These are phyloP conservation scores for Tachypleus tridentatus DNA, from an alignment of 1,140 invertebrate species.

Conservation along the genomic window DNA sequence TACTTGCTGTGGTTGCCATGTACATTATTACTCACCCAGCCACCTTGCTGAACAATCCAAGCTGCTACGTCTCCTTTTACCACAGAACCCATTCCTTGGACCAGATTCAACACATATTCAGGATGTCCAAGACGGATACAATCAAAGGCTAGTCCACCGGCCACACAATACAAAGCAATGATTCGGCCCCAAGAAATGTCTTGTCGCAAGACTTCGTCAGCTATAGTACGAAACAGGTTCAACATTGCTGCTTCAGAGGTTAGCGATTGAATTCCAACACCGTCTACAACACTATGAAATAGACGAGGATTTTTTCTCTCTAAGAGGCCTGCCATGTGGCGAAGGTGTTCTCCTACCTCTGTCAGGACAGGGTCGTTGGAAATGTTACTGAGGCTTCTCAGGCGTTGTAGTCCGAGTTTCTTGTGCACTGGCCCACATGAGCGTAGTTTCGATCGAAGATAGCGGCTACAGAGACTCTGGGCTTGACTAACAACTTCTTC, in stretches of 20 bases:
- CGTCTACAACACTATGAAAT: constrained; percentile 45
- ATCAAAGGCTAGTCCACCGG: constrained; percentile 54
- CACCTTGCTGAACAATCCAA: constrained; percentile 56
- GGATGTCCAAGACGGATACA: constrained; percentile 39
- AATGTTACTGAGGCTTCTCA: constrained; percentile 23
- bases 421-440: constrained; percentile 50
- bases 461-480: constrained; percentile 49
- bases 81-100: constrained; percentile 46
- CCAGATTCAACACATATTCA: constrained; percentile 47
- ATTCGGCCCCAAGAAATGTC: constrained; percentile 52
- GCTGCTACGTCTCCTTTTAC: constrained; percentile 50
- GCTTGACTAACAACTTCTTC: constrained; percentile 38
- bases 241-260: constrained; percentile 43
- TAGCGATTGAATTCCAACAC: constrained; percentile 34
- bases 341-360: constrained; percentile 11
- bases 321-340: constrained; percentile 20
- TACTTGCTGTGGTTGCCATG: too few species aligned
- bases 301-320: constrained; percentile 39
- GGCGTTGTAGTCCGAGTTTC: constrained; percentile 51
- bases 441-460: constrained; percentile 49
- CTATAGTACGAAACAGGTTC: constrained; percentile 44
- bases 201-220: constrained; percentile 42
- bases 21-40: constrained; percentile 45
- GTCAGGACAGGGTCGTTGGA: constrained; percentile 27
- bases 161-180: constrained; percentile 52